These are phyloP conservation scores for Microvelia longipes DNA, from an alignment of 1,140 invertebrate species.

Conservation along the genomic window DNA sequence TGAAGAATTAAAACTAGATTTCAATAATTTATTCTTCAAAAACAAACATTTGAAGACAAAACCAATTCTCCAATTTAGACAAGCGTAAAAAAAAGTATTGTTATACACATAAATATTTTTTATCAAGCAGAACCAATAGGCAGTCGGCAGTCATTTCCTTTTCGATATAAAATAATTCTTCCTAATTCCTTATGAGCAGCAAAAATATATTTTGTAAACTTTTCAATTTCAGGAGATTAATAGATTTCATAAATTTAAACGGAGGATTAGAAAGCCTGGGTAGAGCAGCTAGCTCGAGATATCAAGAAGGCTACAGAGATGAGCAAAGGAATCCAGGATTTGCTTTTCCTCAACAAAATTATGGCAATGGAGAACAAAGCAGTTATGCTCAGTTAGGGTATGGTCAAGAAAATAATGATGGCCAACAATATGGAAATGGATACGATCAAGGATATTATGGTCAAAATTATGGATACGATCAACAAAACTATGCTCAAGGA, in stretches of 20 bases:
- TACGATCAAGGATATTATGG: not conserved
- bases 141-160: too few relatives aligned
- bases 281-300: not conserved
- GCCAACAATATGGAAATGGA: too few relatives aligned
- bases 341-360: not conserved
- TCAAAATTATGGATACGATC: not conserved
- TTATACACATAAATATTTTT: too few relatives aligned
- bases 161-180: too few relatives aligned
- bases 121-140: too few relatives aligned
- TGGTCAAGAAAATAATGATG: not conserved
- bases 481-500: not conserved
- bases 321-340: not conserved
- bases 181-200: too few relatives aligned
- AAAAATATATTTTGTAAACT: too few relatives aligned
- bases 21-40: too few relatives aligned
- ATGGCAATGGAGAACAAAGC: not conserved
- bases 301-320: not conserved
- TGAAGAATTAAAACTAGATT: too few relatives aligned
- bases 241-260: not conserved
- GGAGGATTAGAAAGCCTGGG: not conserved
- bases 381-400: not conserved
- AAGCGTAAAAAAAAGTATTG: too few relatives aligned
- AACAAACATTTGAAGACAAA: too few relatives aligned
- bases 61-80: too few relatives aligned
- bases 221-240: not conserved